A percentile compares a stretch with the other conserved stretches of the same genome.
Conservation (phyloP, 2,888 invertebrate genomes). For the Leistus spinibarbis region DNA sequence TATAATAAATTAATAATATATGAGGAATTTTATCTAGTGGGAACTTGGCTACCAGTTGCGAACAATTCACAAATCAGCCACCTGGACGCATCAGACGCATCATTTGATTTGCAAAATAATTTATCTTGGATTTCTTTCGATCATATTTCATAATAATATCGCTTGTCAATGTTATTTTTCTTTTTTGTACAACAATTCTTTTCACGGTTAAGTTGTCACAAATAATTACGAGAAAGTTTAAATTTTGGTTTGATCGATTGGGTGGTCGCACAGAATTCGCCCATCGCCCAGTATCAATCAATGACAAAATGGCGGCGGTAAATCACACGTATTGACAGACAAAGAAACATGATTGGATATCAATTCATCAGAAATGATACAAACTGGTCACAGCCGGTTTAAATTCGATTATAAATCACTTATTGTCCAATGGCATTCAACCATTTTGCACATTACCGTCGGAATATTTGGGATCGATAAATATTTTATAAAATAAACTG, state of each 20-base stretch:
- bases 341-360: not conserved
- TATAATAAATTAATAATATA: not conserved
- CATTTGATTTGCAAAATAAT: not conserved
- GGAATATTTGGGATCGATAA: too few relatives aligned
- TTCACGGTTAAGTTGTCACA: slow-evolving; percentile 1
- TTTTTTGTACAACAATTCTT: not conserved
- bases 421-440: not conserved
- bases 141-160: slow-evolving; percentile 1
- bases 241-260: slow-evolving; percentile 8
- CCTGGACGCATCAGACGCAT: not conserved
- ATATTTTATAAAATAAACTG: too few relatives aligned
- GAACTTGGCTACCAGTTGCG: not conserved
- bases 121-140: not conserved
- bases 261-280: slow-evolving; percentile 24
- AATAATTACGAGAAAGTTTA: not conserved
- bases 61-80: slow-evolving; percentile 2
- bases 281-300: slow-evolving; percentile 27
- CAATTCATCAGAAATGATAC: not conserved
- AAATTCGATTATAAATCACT: not conserved
- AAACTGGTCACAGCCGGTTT: not conserved
- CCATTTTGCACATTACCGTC: too few relatives aligned
- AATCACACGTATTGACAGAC: not conserved
- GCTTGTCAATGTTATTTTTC: not conserved
- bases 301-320: slow-evolving; percentile 5
- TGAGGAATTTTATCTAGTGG: not conserved